Base-by-base conservation (phyloP, 2,113 vertebrate species). In the Ageneiosus marmoratus region DNA sequence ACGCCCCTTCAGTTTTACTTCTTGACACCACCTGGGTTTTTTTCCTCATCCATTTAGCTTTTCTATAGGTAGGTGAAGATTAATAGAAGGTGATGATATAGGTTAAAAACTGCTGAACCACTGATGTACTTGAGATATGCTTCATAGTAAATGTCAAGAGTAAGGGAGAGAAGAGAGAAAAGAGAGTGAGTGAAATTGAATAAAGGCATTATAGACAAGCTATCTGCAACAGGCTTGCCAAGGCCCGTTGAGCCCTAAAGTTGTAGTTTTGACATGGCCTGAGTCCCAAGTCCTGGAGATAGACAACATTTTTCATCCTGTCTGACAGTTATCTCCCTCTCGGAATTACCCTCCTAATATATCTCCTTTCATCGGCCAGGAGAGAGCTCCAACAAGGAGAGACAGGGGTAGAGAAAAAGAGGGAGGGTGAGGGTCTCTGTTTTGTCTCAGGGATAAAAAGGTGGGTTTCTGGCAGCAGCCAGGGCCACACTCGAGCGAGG, bases 401-500 rank as follows among this genome's bases (percentile, higher is more conserved):
- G 83, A 79, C 72, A 77, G 60, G 62, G 70, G 37, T 55, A 72
- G 76, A 48, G 83, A 46, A 16, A 41, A 37, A 79, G 27, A 83
- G 83, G 63, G 80, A 85, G 77, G 85, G 83, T 34, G 69, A 84
- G 85, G 83, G 86, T 85, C 86, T 91, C 93, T 91, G 89, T 93
- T 93, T 94, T 93, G 93, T 94, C 89, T 94, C 92, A 90, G 86
- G 70, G 32, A 88, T 90, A 91, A 92, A 90, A 92, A 93, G 93
- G 92, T 94, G 93, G 93, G 90, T 90, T 93, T 92, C 87, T 90
- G 89, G 89, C 89, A 88, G 87, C 86, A 90, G 88, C 80, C 83
- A 81, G 86, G 87, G 88, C 89, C 89, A 90, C 89, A 90, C 89
- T 89, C 87, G 80, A 93, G 92, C 92, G 93, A 86, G 50, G 79